These are phyloP conservation scores for Trachelus iudaicus DNA, from an alignment of 2,888 invertebrate genomes.

Conservation along the genomic window DNA sequence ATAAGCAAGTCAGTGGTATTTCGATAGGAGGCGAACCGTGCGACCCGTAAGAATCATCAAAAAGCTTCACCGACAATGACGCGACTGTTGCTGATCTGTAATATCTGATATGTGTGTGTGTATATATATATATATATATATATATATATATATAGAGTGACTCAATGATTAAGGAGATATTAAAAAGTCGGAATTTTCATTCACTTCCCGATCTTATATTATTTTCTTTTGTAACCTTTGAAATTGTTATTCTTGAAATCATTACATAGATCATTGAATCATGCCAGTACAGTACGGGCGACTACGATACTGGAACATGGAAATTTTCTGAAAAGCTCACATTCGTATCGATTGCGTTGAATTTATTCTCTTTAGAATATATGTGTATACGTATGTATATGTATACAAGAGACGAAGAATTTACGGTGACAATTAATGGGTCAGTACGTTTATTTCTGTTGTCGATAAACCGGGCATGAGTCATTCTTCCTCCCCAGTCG, in stretches of 20 bases:
- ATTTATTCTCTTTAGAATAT: neutral
- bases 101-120: neutral
- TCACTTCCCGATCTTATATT: neutral
- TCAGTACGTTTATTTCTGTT: neutral
- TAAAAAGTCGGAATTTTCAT: neutral
- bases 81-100: conserved; percentile 10
- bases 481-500: neutral
- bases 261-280: neutral
- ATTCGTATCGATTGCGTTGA: neutral
- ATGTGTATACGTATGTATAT: neutral
- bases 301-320: too few species aligned
- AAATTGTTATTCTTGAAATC: neutral
- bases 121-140: too few species aligned
- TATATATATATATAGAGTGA: neutral
- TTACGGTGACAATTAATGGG: neutral
- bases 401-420: neutral
- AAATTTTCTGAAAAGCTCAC: neutral
- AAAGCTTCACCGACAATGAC: conserved; percentile 26
- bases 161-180: neutral
- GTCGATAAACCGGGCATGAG: neutral
- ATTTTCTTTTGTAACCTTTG: neutral
- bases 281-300: too few species aligned
- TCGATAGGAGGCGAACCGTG: neutral
- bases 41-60: conserved; percentile 24
- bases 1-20: neutral